phyloP scores from a whole-genome alignment of 2,797 vertebrate genomes.

The Hephaestus fuliginosus region DNA sequence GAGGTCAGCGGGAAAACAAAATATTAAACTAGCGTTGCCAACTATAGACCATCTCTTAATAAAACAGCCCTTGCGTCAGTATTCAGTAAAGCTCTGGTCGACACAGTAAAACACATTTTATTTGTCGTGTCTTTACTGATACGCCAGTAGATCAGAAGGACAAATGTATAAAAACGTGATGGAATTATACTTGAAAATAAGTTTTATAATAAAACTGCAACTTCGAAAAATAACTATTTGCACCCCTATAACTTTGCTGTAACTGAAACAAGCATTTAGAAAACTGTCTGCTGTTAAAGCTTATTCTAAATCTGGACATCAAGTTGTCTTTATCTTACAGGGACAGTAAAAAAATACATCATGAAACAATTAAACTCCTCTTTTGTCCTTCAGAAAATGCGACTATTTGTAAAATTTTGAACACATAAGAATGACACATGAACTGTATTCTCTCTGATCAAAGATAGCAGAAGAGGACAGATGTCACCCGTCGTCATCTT shows the following conservation, averaged over 20 bases:
- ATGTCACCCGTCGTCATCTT: background rate
- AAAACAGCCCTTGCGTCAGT: slow-evolving; percentile 26
- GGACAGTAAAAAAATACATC: background rate
- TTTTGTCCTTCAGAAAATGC: no score
- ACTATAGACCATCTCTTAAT: slow-evolving; percentile 42
- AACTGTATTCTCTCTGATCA: no score
- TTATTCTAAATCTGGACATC: background rate
- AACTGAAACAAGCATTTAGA: background rate
- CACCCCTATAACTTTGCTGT: background rate
- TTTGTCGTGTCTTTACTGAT: background rate
- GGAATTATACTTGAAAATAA: background rate
- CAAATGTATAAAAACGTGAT: background rate
- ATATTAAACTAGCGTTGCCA: slow-evolving; percentile 54
- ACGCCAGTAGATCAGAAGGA: background rate
- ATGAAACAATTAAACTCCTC: background rate
- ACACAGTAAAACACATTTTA: background rate
- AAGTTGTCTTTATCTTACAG: background rate
- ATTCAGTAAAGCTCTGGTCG: background rate
- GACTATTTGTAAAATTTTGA: no score
- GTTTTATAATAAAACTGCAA: background rate
- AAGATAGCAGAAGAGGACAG: background rate
- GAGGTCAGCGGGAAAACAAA: slow-evolving; percentile 66
- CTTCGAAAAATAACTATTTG: background rate
- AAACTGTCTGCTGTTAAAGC: background rate
- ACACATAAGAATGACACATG: background rate